Conservation (phyloP, 2,888 invertebrate genomes). For the Epistrophella euchroma region DNA sequence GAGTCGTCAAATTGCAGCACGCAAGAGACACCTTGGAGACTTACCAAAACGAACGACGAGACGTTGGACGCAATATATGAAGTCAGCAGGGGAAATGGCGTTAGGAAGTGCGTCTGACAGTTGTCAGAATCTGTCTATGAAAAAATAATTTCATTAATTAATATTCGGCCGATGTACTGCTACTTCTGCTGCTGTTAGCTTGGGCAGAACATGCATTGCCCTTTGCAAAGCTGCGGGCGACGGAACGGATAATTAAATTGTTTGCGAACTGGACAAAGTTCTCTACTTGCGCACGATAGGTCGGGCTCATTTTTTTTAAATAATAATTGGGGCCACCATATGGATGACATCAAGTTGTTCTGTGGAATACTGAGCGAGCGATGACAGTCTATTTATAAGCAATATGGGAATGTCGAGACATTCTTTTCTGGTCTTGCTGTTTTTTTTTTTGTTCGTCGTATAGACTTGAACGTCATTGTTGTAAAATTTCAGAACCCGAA, state of each 20-base stretch:
- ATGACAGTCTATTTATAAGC: background rate
- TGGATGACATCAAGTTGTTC: slow-evolving; percentile 50
- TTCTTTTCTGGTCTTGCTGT: slow-evolving; percentile 42
- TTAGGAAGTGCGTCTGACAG: slow-evolving; percentile 73
- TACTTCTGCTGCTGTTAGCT: background rate
- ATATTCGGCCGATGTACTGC: slow-evolving; percentile 39
- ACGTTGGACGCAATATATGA: slow-evolving; percentile 3
- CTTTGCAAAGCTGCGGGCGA: slow-evolving; percentile 36
- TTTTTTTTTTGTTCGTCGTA: background rate
- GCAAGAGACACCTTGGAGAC: slow-evolving; percentile 71
- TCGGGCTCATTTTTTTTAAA: slow-evolving; percentile 24
- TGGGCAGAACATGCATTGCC: slow-evolving; percentile 37
- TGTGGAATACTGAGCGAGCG: slow-evolving; percentile 11
- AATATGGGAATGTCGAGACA: slow-evolving; percentile 48
- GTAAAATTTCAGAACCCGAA: slow-evolving; percentile 61
- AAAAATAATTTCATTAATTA: slow-evolving; percentile 69
- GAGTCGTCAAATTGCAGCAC: slow-evolving; percentile 42
- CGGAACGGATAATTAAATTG: slow-evolving; percentile 66
- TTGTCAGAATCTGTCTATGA: slow-evolving; percentile 54
- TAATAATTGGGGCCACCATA: slow-evolving; percentile 56
- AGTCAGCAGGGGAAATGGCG: slow-evolving; percentile 57
- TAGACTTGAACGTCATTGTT: slow-evolving; percentile 63
- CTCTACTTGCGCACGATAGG: slow-evolving; percentile 20
- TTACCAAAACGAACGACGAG: slow-evolving; percentile 1
- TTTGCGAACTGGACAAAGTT: slow-evolving; percentile 56